Evolutionary conservation across 2,797 vertebrate genomes (phyloP), one percentile per base, ranked within the genome.

Genomic region (Brachymystax lenok): DNA sequence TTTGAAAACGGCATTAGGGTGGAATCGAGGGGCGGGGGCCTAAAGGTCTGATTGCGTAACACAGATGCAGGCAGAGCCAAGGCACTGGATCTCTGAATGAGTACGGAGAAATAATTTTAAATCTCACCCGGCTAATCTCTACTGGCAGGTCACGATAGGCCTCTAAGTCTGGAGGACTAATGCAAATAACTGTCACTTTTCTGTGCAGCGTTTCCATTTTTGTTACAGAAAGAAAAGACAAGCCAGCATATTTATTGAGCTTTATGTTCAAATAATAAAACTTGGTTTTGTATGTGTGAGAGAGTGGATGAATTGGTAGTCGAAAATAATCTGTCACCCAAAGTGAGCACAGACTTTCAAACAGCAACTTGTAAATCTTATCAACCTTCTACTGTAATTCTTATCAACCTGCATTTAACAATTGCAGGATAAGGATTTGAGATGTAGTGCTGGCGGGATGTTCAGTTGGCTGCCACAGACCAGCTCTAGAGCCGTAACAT

Each of bases 11-110:
- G 78, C 33, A 16, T 72, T 27, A 35, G 67, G 59, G 59, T 52
- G 52, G 40, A 6, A 72, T 78, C 71, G 63, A 67, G 16, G 68
- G 72, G 56, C 69, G 56, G 74, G 68, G 70, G 64, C 59, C 72
- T 74, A 77, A 79, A 80, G 84, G 83, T 85, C 2, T 35, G 0
- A 69, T 88, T 90, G 77, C 76, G 84, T 79, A 84, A 85, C 83
- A 27, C 82, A 17, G n/a, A 78, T 30, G 64, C 67, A 33, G 27
- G 0, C 30, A n/a, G 69, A 64, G 71, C 3, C 78, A 79, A 78
- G 77, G 63, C 79, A 30, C 75, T 63, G 64, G 35, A 12, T 21
- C n/a, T 46, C 63, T 50, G 54, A 10, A 21, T 59, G 51, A 12
- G 13, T 33, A 63, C 10, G n/a, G 50, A 16, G 5, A 54, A 71